A percentile compares a stretch with the other conserved stretches of the same genome.
These are phyloP conservation scores for Lanistes nyassanus DNA, from an alignment of 1,140 invertebrate genomes.

Conservation along the genomic window DNA sequence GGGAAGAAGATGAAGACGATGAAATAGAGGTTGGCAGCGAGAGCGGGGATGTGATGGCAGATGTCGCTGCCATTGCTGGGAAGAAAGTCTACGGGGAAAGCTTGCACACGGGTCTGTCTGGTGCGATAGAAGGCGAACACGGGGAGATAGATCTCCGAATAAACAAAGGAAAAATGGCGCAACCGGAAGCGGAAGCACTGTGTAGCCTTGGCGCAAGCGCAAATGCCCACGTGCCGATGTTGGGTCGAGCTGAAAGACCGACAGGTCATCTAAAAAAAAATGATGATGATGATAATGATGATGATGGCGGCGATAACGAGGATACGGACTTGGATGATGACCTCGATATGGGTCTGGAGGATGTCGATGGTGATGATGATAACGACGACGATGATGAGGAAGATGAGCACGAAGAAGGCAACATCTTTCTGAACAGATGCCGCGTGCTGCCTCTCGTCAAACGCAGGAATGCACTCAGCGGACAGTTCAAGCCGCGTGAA, in stretches of 20 bases:
- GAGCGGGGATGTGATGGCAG: conserved; percentile 16
- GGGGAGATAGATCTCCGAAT: neutral
- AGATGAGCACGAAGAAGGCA: neutral
- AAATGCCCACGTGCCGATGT: neutral
- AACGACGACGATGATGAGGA: conserved; percentile 8
- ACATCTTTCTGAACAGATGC: neutral
- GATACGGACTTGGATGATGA: conserved; percentile 20
- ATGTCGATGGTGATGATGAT: conserved; percentile 16
- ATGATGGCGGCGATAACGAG: conserved; percentile 30
- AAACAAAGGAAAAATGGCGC: neutral
- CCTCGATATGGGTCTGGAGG: conserved; percentile 30
- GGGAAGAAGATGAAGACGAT: conserved; percentile 18
- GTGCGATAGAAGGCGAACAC: neutral
- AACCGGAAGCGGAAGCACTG: neutral
- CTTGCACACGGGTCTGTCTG: neutral
- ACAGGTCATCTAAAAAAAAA: neutral
- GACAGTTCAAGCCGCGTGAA: neutral
- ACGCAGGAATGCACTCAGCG: neutral
- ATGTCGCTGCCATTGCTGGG: conserved; percentile 8
- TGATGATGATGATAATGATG: neutral
- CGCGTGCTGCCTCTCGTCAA: neutral
- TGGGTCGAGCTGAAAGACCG: neutral
- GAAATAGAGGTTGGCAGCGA: conserved; percentile 17
- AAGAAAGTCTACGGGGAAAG: conserved; percentile 4
- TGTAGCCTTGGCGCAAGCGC: too few species aligned